Evolutionary conservation across 2,888 invertebrate genomes (phyloP), one percentile per base, ranked within the genome.

Genomic region (Hypselothyrea guttata): DNA sequence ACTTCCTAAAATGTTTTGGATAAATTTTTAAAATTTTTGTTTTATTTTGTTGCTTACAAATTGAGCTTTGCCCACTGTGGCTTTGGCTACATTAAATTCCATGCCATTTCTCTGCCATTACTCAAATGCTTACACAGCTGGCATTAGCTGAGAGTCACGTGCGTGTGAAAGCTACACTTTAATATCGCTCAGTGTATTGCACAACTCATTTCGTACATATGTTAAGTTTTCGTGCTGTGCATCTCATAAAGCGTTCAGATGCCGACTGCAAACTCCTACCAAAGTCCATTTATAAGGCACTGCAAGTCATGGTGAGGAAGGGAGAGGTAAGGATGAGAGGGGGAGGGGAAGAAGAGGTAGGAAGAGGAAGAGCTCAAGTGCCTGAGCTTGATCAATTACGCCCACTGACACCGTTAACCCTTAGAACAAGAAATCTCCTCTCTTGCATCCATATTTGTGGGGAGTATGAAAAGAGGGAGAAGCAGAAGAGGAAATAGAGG

Each of bases 331-430:
- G n/a, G n/a, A n/a, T n/a, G n/a, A n/a, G n/a, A n/a, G n/a, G n/a
- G n/a, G n/a, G n/a, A n/a, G n/a, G n/a, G n/a, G n/a, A n/a, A n/a
- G n/a, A n/a, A n/a, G n/a, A n/a, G n/a, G n/a, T n/a, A n/a, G n/a
- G n/a, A n/a, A n/a, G n/a, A n/a, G n/a, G n/a, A n/a, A n/a, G n/a
- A 52, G 16, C 60, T 63, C 51, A 66, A 67, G 54, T 74, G 67
- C 45, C 47, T 59, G 48, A 64, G 67, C 72, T 69, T 66, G 75
- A 76, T 84, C 83, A 82, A 82, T 73, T 84, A 82, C 75, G 69
- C 82, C 65, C 72, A 75, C 76, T 67, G 73, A 79, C 71, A 75
- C 64, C 70, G 69, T 61, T 61, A 68, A 64, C 68, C 67, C 30
- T 27, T 2, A 33, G 16, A 42, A 45, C 44, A 27, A 37, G 33